Evolutionary conservation across 2,113 vertebrate genomes (phyloP).

Genomic region (Alligator sinensis): DNA sequence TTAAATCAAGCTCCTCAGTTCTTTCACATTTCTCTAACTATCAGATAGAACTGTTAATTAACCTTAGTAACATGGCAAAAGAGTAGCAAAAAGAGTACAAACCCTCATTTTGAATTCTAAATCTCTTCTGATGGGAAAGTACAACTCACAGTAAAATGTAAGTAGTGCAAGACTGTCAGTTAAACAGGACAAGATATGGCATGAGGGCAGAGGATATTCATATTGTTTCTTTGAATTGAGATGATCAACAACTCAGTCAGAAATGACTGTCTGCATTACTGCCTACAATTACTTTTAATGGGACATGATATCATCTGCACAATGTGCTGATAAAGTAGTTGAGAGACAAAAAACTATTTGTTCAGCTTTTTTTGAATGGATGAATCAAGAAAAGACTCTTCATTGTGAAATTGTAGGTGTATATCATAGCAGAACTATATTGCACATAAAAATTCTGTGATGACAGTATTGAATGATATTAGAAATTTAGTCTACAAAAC

Average conservation of each 20-base stretch:
- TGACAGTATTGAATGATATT: background rate
- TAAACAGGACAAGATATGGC: constrained; percentile 3
- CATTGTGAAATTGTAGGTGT: background rate
- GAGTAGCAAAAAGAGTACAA: background rate
- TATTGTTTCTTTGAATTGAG: constrained; percentile 68
- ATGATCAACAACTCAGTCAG: constrained; percentile 68
- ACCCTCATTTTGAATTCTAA: constrained; percentile 28
- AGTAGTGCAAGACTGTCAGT: constrained; percentile 35
- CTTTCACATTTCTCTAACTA: constrained; percentile 23
- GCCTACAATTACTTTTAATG: constrained; percentile 68
- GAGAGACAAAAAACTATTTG: background rate
- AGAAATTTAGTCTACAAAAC: background rate
- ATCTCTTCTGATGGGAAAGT: background rate
- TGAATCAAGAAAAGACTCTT: background rate
- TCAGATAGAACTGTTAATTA: constrained; percentile 58
- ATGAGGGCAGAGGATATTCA: constrained; percentile 53
- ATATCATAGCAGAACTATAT: background rate
- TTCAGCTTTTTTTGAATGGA: constrained; percentile 1
- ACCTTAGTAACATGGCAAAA: constrained; percentile 24
- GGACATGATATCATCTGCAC: background rate
- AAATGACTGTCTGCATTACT: constrained; percentile 69
- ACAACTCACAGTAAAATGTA: constrained; percentile 1
- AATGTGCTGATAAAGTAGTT: background rate
- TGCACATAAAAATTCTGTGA: fast-evolving
- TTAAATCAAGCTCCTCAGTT: constrained; percentile 32